Conservation (phyloP, 2,888 invertebrate species). For the Archaeoteleia sp. region DNA sequence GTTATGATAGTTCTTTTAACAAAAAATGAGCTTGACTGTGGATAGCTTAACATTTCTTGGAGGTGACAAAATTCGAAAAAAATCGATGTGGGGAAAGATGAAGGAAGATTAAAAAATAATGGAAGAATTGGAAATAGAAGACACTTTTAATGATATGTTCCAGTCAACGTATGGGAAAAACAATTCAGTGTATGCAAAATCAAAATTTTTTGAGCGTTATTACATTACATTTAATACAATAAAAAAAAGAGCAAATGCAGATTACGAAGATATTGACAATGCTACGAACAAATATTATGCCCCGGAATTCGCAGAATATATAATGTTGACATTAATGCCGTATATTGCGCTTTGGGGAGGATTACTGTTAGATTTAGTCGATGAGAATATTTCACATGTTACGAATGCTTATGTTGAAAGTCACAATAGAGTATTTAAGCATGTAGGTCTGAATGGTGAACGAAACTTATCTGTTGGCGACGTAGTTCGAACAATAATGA, state of each 20-base stretch:
- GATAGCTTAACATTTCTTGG: conserved; percentile 12
- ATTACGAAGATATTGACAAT: no score
- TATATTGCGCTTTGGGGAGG: conserved; percentile 42
- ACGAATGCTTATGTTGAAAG: conserved; percentile 50
- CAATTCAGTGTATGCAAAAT: conserved; percentile 24
- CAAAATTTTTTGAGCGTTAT: conserved; percentile 34
- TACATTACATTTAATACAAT: background rate
- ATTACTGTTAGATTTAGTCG: conserved; percentile 36
- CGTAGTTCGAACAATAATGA: conserved; percentile 5
- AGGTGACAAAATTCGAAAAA: conserved; percentile 9
- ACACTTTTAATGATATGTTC: background rate
- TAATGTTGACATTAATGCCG: conserved; percentile 38
- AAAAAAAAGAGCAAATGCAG: no score
- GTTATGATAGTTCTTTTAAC: conserved; percentile 12
- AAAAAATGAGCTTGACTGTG: conserved; percentile 1
- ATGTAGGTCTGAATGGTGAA: background rate
- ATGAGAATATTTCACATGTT: conserved; percentile 31
- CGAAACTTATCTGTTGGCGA: conserved; percentile 5
- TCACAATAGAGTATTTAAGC: conserved; percentile 23
- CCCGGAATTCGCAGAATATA: conserved; percentile 39
- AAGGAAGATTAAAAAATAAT: conserved; percentile 13
- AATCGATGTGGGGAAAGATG: conserved; percentile 4
- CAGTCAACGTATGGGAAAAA: background rate
- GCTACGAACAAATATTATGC: conserved; percentile 28
- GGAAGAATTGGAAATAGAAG: conserved; percentile 13